These are phyloP conservation scores for Creontiades dilutus DNA, from an alignment of 2,888 invertebrate species.

Conservation along the genomic window DNA sequence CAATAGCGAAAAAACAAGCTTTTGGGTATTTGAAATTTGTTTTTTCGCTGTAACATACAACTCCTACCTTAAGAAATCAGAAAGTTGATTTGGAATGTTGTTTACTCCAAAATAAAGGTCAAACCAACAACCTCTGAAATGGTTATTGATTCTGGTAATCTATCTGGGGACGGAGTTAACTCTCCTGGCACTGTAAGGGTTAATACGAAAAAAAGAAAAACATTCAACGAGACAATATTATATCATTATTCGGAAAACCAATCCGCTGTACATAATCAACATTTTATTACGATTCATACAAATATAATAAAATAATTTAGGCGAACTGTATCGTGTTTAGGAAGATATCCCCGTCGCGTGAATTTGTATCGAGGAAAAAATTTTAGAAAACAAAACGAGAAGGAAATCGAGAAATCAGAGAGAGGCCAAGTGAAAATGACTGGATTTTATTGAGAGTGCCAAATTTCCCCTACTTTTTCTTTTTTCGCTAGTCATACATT, in stretches of 20 bases:
- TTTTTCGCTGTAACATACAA: too few species aligned
- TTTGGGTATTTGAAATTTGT: too few species aligned
- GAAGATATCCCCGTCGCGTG: slow-evolving; percentile 2
- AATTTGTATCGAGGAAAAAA: not conserved
- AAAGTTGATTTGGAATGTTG: too few species aligned
- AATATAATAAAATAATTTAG: slow-evolving; percentile 9
- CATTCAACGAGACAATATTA: slow-evolving; percentile 39
- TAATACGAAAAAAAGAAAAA: not conserved
- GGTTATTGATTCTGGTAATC: too few species aligned
- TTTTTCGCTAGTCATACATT: slow-evolving; percentile 61
- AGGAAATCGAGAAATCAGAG: not conserved
- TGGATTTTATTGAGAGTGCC: slow-evolving; percentile 60
- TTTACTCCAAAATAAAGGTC: too few species aligned
- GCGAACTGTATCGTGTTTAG: slow-evolving; percentile 45
- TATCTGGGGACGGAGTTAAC: too few species aligned
- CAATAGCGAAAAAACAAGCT: too few species aligned
- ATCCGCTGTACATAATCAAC: slow-evolving; percentile 15
- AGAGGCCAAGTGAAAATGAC: slow-evolving; percentile 41
- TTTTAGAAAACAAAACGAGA: too few species aligned
- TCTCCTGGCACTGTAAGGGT: too few species aligned
- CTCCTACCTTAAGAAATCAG: too few species aligned
- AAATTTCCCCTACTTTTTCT: slow-evolving; percentile 52
- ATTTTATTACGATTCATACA: slow-evolving; percentile 31
- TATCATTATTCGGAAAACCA: slow-evolving; percentile 25
- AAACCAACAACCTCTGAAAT: too few species aligned